Conservation (phyloP, 2,797 vertebrate species). For the Helostoma temminkii region DNA sequence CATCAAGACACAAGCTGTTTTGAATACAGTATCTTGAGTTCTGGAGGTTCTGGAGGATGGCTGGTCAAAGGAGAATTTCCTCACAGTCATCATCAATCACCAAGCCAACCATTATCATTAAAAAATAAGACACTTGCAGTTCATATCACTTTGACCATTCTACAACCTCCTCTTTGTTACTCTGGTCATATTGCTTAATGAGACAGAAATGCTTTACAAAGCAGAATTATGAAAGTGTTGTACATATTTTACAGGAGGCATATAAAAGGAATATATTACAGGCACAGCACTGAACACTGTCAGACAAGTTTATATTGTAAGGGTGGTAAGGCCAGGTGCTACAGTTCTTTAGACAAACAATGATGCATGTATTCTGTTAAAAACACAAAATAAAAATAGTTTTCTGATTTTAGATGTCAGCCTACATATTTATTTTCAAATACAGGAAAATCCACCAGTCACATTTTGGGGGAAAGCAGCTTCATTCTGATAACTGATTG, state of each 20-base stretch:
- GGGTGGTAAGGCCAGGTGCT: not conserved
- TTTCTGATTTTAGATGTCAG: not conserved
- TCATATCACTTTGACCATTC: constrained; percentile 15
- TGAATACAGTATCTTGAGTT: not conserved
- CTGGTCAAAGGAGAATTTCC: not conserved
- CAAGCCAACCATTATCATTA: constrained; percentile 19
- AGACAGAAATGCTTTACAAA: constrained; percentile 16
- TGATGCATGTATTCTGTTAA: not conserved
- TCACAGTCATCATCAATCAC: constrained; percentile 34
- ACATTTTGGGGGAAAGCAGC: constrained; percentile 13
- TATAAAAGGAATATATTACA: not conserved
- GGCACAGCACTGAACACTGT: not conserved
- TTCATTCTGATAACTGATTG: constrained; percentile 57
- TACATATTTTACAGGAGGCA: not conserved
- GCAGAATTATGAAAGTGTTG: not conserved
- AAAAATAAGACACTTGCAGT: constrained; percentile 28
- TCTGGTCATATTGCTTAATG: not conserved
- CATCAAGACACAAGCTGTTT: not conserved
- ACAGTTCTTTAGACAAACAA: not conserved
- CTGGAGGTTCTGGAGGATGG: constrained; percentile 31
- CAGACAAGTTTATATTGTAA: not conserved
- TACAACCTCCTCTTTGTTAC: not conserved
- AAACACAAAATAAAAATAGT: not conserved
- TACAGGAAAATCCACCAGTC: constrained; percentile 19
- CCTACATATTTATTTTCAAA: constrained; percentile 12